Percentiles rank a stretch among this genome's conserved stretches.
Evolutionary conservation across 2,888 invertebrate genomes (phyloP).

Genomic region (Caenorhabditis uteleia): DNA sequence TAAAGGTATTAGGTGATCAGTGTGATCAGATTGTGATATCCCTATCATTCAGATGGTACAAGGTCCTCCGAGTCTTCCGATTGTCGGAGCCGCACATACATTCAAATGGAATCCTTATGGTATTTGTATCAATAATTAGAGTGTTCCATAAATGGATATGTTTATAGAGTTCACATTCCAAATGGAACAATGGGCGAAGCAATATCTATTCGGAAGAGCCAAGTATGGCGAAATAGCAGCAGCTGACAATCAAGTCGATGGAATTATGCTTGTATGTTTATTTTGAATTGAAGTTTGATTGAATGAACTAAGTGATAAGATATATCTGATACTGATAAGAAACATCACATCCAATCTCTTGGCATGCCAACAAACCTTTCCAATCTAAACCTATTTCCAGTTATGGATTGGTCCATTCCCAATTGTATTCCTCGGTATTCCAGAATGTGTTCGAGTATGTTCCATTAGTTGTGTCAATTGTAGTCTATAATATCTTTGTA

Average conservation of each 20-base stretch:
- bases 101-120: conserved; percentile 50
- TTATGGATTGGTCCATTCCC: conserved; percentile 53
- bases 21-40: conserved; percentile 3
- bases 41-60: conserved; percentile 31
- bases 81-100: conserved; percentile 48
- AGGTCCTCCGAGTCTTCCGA: conserved; percentile 49
- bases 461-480: conserved; percentile 20
- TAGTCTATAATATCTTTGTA: conserved; percentile 6
- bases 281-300: neutral
- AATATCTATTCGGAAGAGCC: conserved; percentile 25
- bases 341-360: no score
- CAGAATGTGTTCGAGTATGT: conserved; percentile 42
- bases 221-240: conserved; percentile 22
- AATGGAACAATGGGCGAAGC: conserved; percentile 46
- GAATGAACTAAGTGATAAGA: no score
- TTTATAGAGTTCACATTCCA: conserved; percentile 44
- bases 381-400: conserved; percentile 3
- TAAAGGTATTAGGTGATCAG: conserved; percentile 8
- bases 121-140: no score
- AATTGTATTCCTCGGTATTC: conserved; percentile 39
- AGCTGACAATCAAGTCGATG: conserved; percentile 18
- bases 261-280: conserved; percentile 16
- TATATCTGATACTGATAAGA: no score
- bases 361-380: neutral
- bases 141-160: conserved; percentile 49